A percentile compares a stretch with the other conserved stretches of the same genome.
Conservation (phyloP, 2,113 vertebrate species). For the Australoheros scitulus region DNA sequence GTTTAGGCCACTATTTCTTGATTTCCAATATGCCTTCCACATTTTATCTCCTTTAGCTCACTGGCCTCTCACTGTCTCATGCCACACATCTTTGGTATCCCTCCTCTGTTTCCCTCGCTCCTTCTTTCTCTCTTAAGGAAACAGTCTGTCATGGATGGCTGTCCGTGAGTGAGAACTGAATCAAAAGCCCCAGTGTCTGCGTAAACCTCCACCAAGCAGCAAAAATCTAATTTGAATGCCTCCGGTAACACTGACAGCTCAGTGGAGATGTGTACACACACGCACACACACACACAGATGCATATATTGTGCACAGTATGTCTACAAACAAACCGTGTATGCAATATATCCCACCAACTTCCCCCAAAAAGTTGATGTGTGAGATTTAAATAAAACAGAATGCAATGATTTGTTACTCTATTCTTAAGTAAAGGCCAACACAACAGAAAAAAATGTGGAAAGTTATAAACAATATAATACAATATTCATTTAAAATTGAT, state of each 20-base stretch:
- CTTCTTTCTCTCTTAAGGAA: constrained; percentile 15
- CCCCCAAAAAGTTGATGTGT: not conserved
- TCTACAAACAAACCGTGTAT: not conserved
- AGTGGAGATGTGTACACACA: not conserved
- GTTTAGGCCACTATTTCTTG: not conserved
- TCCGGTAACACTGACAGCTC: constrained; percentile 45
- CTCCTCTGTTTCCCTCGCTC: not conserved
- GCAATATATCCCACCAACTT: not conserved
- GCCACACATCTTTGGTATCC: not conserved
- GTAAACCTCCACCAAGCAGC: constrained; percentile 45
- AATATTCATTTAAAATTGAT: not conserved
- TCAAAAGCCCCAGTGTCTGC: constrained; percentile 50
- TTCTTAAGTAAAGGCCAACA: not conserved
- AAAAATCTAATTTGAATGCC: constrained; percentile 59
- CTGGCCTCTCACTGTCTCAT: not conserved
- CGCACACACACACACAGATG: not conserved
- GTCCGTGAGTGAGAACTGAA: constrained; percentile 42
- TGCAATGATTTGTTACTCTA: not conserved
- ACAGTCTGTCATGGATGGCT: constrained; percentile 45
- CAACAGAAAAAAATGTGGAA: not conserved
- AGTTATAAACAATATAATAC: too few species aligned
- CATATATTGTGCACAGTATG: not conserved
- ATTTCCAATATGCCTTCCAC: not conserved
- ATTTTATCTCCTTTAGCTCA: not conserved
- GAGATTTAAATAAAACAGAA: not conserved